phyloP scores from a whole-genome alignment of 2,888 invertebrate genomes.

The Lasioglossum morio region DNA sequence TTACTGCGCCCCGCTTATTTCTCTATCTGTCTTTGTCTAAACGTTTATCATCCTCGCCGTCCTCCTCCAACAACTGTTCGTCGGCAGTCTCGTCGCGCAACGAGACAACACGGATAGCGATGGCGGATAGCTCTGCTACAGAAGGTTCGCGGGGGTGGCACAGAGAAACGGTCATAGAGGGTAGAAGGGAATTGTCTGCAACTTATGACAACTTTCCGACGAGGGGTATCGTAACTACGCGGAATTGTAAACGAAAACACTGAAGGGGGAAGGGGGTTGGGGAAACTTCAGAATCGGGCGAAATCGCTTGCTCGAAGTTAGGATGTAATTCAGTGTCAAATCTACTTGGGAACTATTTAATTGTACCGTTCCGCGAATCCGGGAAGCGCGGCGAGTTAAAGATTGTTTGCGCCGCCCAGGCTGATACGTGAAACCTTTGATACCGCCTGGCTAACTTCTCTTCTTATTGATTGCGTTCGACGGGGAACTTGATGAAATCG shows the following conservation, averaged over 20 bases:
- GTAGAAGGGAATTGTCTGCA: slow-evolving; percentile 45
- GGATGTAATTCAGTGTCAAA: slow-evolving; percentile 13
- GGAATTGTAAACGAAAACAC: slow-evolving; percentile 45
- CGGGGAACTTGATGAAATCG: background rate
- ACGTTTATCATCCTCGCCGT: slow-evolving; percentile 4
- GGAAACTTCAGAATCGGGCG: slow-evolving; percentile 9
- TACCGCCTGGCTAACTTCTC: background rate
- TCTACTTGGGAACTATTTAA: slow-evolving; percentile 6
- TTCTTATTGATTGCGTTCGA: background rate
- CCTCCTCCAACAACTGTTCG: background rate
- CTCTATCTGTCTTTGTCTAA: background rate
- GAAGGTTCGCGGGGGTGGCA: background rate
- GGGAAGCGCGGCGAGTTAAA: background rate
- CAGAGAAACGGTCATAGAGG: slow-evolving; percentile 40
- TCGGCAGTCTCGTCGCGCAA: background rate
- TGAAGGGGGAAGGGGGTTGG: background rate
- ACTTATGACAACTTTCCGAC: slow-evolving; percentile 45
- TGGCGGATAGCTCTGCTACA: background rate
- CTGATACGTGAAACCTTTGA: slow-evolving; percentile 5
- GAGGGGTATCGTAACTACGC: slow-evolving; percentile 26
- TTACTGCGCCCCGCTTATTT: slow-evolving; percentile 8
- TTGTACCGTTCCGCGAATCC: slow-evolving; percentile 21
- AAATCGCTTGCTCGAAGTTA: slow-evolving; percentile 19
- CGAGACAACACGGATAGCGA: slow-evolving; percentile 15
- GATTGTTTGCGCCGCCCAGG: background rate